Conservation (phyloP, 2,797 vertebrate genomes). For the Smutsia gigantea region DNA sequence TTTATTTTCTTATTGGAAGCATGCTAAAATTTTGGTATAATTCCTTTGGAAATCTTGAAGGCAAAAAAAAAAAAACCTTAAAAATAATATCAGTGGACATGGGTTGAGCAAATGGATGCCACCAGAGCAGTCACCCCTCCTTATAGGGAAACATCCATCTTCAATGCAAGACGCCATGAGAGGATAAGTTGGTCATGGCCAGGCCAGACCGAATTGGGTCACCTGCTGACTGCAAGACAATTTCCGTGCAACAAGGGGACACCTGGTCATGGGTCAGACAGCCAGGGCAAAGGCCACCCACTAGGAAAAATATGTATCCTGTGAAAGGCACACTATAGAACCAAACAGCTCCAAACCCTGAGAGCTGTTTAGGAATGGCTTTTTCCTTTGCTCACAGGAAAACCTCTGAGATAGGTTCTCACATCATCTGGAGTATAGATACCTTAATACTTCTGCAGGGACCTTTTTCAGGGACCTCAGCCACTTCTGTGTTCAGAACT, state of each 20-base stretch:
- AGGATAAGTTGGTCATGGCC: neutral
- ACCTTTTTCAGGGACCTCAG: neutral
- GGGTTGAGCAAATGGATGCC: too few relatives aligned
- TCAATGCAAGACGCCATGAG: neutral
- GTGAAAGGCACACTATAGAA: neutral
- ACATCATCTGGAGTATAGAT: neutral
- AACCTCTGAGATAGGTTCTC: neutral
- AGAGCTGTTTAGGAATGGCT: neutral
- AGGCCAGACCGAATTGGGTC: neutral
- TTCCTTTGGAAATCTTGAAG: neutral
- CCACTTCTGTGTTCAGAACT: neutral
- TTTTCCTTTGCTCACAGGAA: neutral
- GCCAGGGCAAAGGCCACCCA: neutral
- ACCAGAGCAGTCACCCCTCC: accelerated
- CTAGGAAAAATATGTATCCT: neutral
- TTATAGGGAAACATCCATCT: neutral
- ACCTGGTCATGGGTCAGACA: neutral
- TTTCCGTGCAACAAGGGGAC: neutral
- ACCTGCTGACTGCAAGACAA: neutral
- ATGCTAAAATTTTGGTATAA: neutral
- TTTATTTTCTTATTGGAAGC: neutral
- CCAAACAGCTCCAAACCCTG: neutral
- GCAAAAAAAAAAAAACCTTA: neutral
- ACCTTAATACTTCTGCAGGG: neutral
- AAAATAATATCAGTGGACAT: neutral